phyloP scores from a whole-genome alignment of 2,888 invertebrate species.

The Pseudococcus longispinus region DNA sequence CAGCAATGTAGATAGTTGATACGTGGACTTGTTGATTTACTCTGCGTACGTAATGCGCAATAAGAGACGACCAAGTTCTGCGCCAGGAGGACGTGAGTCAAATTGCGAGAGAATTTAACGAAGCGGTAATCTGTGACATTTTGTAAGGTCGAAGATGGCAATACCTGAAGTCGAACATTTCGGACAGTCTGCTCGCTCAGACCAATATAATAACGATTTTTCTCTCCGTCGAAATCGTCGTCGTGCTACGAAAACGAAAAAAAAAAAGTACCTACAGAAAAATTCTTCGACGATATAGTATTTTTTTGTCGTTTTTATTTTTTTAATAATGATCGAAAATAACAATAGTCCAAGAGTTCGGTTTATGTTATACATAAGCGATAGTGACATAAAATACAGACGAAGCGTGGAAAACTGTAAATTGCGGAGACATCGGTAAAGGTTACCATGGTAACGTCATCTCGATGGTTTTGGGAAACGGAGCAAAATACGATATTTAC shows the following conservation, averaged over 20 bases:
- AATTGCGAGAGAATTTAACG: background rate
- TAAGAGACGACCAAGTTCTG: background rate
- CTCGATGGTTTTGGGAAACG: slow-evolving; percentile 32
- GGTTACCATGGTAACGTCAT: slow-evolving; percentile 48
- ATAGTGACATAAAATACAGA: slow-evolving; percentile 48
- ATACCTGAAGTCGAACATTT: background rate
- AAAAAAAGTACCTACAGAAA: background rate
- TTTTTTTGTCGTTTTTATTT: background rate
- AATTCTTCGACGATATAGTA: background rate
- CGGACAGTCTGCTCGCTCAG: background rate
- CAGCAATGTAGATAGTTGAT: too few relatives aligned
- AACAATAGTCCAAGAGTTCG: slow-evolving; percentile 26
- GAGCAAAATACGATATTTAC: slow-evolving; percentile 47
- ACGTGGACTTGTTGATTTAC: background rate
- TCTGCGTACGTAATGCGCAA: background rate
- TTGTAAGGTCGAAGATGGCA: background rate
- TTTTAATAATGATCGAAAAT: slow-evolving; percentile 44
- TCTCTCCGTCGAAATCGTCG: background rate
- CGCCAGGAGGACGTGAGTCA: background rate
- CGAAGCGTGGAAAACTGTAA: slow-evolving; percentile 12
- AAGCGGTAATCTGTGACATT: background rate
- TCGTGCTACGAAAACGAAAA: background rate
- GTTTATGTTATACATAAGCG: slow-evolving; percentile 45
- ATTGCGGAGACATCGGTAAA: slow-evolving; percentile 45
- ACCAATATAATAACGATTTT: background rate